Base-by-base conservation (phyloP, 1,140 invertebrate species). In the Lordiphosa collinella region DNA sequence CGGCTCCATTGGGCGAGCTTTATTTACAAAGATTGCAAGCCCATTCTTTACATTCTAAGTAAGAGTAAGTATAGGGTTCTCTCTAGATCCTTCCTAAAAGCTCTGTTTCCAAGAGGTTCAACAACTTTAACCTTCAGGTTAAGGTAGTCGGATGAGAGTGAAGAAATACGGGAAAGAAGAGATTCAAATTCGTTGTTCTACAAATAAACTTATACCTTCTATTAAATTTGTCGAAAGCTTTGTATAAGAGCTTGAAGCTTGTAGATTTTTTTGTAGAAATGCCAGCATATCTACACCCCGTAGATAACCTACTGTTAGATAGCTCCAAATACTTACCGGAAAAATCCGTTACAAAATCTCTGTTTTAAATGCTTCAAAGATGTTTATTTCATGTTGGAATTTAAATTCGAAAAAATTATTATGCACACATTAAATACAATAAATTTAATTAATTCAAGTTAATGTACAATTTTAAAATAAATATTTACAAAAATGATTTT, bases 391-490 rank as follows among this genome's bases (percentile, higher is more conserved):
- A 56, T 59, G 49, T 75, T 58, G 46, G 60, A 75, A 62, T 80
- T 86, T 86, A 80, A 86, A 82, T 86, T 80, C 72, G 72, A 86
- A 86, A 80, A 68, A 69, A 78, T 25, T 63, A 66, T 86, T 50
- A 57, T 80, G 68, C 71, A 67, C 57, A 72, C 37, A 14, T 75
- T 75, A 67, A 67, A 70, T 75, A 80, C 58, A 76, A 47, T 82
- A 76, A 60, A 55, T 61, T 52, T 18, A 61, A 76, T 78, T 60
- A 60, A 63, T 31, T 52, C 56, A 25, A 64, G 54, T 78, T 58
- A 70, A 70, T 65, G 31, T 82, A 82, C 78, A 84, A 69, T 69
- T 78, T 61, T 68, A 72, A 59, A 38, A 43, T 32, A 44, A 50
- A 57, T 84, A 84, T 84, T 62, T 84, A 84, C 78, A 84, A 58